phyloP scores from a whole-genome alignment of 1,140 invertebrate species.

The Zaprionus ghesquierei region DNA sequence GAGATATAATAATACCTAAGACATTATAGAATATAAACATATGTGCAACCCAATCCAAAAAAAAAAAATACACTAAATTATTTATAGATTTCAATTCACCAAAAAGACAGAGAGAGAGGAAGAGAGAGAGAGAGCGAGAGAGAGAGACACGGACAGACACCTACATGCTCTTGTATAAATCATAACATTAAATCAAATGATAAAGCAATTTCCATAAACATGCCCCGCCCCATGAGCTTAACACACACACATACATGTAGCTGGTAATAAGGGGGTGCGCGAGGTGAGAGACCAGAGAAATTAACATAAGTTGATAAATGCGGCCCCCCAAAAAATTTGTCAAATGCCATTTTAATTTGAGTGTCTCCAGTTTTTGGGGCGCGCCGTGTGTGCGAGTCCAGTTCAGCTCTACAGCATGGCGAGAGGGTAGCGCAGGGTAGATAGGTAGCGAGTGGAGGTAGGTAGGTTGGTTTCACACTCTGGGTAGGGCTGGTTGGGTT shows the following conservation, averaged over 20 bases:
- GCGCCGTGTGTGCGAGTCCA: slow-evolving; percentile 26
- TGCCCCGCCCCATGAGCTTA: neutral
- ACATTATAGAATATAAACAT: too few species aligned
- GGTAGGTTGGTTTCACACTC: neutral
- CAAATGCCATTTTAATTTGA: slow-evolving; percentile 72
- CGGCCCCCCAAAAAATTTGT: slow-evolving; percentile 62
- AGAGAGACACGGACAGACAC: too few species aligned
- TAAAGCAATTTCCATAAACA: slow-evolving; percentile 33
- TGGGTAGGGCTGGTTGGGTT: slow-evolving; percentile 13
- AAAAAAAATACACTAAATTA: too few species aligned
- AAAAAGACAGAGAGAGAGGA: too few species aligned
- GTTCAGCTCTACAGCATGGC: neutral
- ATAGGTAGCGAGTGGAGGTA: neutral
- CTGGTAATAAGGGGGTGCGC: neutral
- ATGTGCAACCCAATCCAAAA: too few species aligned
- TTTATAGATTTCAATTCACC: too few species aligned
- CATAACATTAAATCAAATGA: slow-evolving; percentile 46
- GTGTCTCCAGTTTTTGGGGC: slow-evolving; percentile 48
- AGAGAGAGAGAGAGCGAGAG: too few species aligned
- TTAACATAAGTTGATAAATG: slow-evolving; percentile 70
- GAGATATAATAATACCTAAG: too few species aligned
- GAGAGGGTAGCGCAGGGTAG: neutral
- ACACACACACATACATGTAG: neutral
- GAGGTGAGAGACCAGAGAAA: slow-evolving; percentile 30
- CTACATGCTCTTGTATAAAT: slow-evolving; percentile 12